Evolutionary conservation across 2,797 vertebrate genomes (phyloP).

Genomic region (Crax fasciolata): DNA sequence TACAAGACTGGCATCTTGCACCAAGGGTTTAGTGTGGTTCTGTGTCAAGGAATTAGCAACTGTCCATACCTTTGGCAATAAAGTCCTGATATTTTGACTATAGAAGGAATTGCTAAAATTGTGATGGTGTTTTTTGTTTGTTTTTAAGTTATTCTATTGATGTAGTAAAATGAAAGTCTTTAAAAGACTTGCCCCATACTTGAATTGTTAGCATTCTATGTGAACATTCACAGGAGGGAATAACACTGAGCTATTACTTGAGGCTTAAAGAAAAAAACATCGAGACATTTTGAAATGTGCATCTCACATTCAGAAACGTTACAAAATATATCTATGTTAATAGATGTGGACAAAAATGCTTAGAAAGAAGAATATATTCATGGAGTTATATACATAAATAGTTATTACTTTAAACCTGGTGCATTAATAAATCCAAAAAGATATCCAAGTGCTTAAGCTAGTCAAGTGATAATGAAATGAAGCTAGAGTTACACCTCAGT

Average conservation of each 20-base stretch:
- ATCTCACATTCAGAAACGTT: not conserved
- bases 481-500: slow-evolving; percentile 64
- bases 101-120: not conserved
- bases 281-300: not conserved
- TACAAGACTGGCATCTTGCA: not conserved
- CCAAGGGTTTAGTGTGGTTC: not conserved
- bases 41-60: not conserved
- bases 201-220: not conserved
- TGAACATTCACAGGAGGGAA: not conserved
- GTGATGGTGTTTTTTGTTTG: not conserved
- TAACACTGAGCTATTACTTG: not conserved
- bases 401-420: slow-evolving; percentile 55
- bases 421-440: slow-evolving; percentile 71
- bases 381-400: slow-evolving; percentile 46
- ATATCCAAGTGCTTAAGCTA: slow-evolving; percentile 57
- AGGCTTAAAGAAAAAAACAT: not conserved
- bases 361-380: slow-evolving; percentile 53
- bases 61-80: not conserved
- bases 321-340: slow-evolving; percentile 2
- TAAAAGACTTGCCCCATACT: not conserved
- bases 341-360: slow-evolving; percentile 39
- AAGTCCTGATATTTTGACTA: not conserved
- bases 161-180: not conserved
- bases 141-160: not conserved
- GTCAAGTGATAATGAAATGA: slow-evolving; percentile 76